Percentiles rank a stretch among this genome's conserved stretches.
phyloP scores from a whole-genome alignment of 2,113 vertebrate species.

The Nothoprocta pentlandii region DNA sequence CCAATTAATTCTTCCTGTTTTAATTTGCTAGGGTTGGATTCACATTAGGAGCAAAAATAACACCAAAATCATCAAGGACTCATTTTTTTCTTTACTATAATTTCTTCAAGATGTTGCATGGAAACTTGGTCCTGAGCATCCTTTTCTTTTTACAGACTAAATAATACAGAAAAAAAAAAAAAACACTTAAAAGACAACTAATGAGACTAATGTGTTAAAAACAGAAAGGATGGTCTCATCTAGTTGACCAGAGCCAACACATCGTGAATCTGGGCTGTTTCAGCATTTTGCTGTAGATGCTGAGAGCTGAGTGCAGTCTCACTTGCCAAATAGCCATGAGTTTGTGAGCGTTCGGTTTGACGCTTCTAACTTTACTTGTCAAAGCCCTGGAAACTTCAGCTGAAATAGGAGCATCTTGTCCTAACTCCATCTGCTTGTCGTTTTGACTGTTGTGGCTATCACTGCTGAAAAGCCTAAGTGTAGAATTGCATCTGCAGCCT shows the following conservation, averaged over 20 bases:
- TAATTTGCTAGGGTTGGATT: constrained; percentile 86
- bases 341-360: not conserved
- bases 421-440: not conserved
- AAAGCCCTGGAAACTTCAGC: not conserved
- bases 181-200: not conserved
- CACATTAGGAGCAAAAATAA: constrained; percentile 81
- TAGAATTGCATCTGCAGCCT: too few relatives aligned
- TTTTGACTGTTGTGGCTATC: not conserved
- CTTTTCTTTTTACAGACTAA: constrained; percentile 1
- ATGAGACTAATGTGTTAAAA: not conserved
- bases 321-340: not conserved
- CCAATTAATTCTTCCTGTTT: constrained; percentile 88
- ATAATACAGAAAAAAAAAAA: not conserved
- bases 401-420: not conserved
- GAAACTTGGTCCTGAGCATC: constrained; percentile 51
- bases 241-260: not conserved
- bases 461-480: too few relatives aligned
- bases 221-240: not conserved
- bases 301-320: not conserved
- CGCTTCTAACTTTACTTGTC: not conserved
- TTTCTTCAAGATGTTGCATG: constrained; percentile 74
- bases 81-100: constrained; percentile 57
- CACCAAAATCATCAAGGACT: constrained; percentile 76
- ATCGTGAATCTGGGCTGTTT: not conserved
- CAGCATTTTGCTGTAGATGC: not conserved